Evolutionary conservation across 2,888 invertebrate genomes (phyloP).

Genomic region (Lottia scabra): DNA sequence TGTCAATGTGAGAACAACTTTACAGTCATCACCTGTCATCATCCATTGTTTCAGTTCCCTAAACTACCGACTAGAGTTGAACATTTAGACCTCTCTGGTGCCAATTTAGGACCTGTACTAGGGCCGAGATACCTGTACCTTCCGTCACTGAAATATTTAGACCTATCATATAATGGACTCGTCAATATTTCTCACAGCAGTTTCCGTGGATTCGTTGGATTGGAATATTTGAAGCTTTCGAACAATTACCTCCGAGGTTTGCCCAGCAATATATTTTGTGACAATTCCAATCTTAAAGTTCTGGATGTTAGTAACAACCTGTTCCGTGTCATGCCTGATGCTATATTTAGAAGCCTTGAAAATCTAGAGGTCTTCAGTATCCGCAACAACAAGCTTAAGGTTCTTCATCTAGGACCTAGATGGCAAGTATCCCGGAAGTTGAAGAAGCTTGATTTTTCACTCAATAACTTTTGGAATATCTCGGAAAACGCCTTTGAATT

Average conservation of each 20-base stretch:
- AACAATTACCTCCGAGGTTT: slow-evolving; percentile 39
- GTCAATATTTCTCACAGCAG: slow-evolving; percentile 27
- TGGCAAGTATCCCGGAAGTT: slow-evolving; percentile 41
- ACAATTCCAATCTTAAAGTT: slow-evolving; percentile 33
- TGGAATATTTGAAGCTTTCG: slow-evolving; percentile 31
- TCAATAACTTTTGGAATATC: slow-evolving; percentile 39
- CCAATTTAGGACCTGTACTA: neutral
- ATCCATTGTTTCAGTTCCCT: neutral
- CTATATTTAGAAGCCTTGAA: slow-evolving; percentile 32
- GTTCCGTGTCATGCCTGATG: slow-evolving; percentile 36
- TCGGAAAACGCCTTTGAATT: slow-evolving; percentile 38
- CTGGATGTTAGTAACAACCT: slow-evolving; percentile 48
- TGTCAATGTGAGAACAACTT: neutral
- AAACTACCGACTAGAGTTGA: neutral
- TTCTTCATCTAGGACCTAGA: slow-evolving; percentile 38
- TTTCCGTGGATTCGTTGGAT: slow-evolving; percentile 28
- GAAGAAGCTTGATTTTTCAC: slow-evolving; percentile 38
- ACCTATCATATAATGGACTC: slow-evolving; percentile 39
- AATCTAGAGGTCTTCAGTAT: slow-evolving; percentile 43
- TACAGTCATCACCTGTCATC: neutral
- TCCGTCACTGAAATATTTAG: slow-evolving; percentile 22
- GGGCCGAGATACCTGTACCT: neutral
- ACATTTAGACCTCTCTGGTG: neutral
- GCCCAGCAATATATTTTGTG: slow-evolving; percentile 39
- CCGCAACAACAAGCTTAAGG: slow-evolving; percentile 40